These are phyloP conservation scores for Linnaemya vulpina DNA, from an alignment of 2,888 invertebrate genomes.

Conservation along the genomic window DNA sequence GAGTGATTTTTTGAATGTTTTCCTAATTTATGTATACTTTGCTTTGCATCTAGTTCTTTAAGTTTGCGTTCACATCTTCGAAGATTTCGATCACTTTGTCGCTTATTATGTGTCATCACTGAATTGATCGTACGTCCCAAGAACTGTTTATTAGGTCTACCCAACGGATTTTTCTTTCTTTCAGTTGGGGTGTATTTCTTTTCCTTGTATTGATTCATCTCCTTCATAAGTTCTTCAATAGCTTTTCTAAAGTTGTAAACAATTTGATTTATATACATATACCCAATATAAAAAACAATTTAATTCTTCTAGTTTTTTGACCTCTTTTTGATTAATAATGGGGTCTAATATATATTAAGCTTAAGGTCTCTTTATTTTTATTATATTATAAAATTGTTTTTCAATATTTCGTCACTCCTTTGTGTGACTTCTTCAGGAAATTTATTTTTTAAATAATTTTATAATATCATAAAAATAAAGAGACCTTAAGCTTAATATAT, in stretches of 20 bases:
- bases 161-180: constrained; percentile 78
- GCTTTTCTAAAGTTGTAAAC: constrained; percentile 74
- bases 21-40: constrained; percentile 63
- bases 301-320: too few species aligned
- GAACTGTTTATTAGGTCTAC: constrained; percentile 79
- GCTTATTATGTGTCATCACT: constrained; percentile 77
- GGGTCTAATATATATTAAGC: too few species aligned
- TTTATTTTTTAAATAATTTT: too few species aligned
- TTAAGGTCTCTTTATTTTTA: too few species aligned
- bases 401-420: too few species aligned
- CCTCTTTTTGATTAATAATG: too few species aligned
- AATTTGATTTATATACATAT: not conserved
- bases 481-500: too few species aligned
- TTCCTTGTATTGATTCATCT: constrained; percentile 68
- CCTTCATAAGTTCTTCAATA: constrained; percentile 77
- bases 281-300: too few species aligned
- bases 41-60: constrained; percentile 75
- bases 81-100: constrained; percentile 74
- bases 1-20: constrained; percentile 22
- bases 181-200: constrained; percentile 68
- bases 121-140: constrained; percentile 78
- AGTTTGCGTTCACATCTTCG: constrained; percentile 76
- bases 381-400: too few species aligned
- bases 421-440: too few species aligned
- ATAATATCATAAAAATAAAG: too few species aligned